Evolutionary conservation across 2,113 vertebrate species (phyloP), one percentile per base, ranked within the genome.

Genomic region (Geococcyx californianus): DNA sequence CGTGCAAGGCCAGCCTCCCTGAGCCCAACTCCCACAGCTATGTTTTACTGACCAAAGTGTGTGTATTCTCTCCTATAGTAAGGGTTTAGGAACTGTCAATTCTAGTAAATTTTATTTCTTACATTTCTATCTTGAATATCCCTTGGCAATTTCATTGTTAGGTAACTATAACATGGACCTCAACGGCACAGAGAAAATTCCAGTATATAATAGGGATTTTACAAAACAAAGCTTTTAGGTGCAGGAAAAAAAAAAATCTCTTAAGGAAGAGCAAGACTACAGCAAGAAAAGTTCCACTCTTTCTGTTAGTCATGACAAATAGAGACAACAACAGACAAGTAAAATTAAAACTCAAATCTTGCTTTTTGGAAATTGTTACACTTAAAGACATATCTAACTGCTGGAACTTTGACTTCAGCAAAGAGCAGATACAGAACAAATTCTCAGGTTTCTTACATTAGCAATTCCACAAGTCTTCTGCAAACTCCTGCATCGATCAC

Each of bases 401-500:
- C 14, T 77, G 33, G 9, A 81, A 92, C 16, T 42, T 56, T 59
- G 24, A 68, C 88, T 77, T 62, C 58, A 67, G n/a, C 80, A 80
- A 67, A 64, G 47, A 81, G 16, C 1, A 3, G 47, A 55, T 3
- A 78, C 13, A 36, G 45, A 87, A 84, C 7, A 11, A 21, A 68
- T 69, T n/a, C n/a, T n/a, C n/a, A n/a, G n/a, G n/a, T n/a, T 91
- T 87, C 99, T 99, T 98, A 99, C 99, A 99, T 98, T 52, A 99
- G 97, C 77, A 99, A 95, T 89, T 99, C 99, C 96, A 99, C 99
- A 90, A 99, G 98, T 97, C 99, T 98, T 94, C 99, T 98, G 97
- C 99, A 99, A 62, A 99, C 99, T 95, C 99, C 99, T 11, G 99
- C 99, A 97, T 99, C 99, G 81, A 99, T 99, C 87, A 99, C 99